Percentiles rank a stretch among this genome's conserved stretches.
These are phyloP conservation scores for Coracias cyanogaster DNA, from an alignment of 2,797 vertebrate genomes.

Conservation along the genomic window DNA sequence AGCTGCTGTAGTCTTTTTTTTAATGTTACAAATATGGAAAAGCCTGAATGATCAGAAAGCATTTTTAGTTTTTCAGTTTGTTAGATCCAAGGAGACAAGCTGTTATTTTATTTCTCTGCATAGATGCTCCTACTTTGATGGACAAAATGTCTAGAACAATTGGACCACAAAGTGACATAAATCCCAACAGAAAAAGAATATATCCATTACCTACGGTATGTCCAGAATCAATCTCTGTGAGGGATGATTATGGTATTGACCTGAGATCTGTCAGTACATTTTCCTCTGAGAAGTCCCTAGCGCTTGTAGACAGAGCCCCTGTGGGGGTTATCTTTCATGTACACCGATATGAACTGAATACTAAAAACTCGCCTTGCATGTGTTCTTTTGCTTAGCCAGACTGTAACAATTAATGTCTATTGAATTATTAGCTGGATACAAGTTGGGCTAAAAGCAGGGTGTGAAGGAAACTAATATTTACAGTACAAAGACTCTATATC, in stretches of 20 bases:
- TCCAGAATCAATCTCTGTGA: conserved; percentile 72
- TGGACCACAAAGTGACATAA: conserved; percentile 71
- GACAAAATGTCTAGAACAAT: conserved; percentile 70
- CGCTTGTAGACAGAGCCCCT: conserved; percentile 63
- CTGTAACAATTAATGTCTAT: conserved; percentile 56
- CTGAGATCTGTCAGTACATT: conserved; percentile 75
- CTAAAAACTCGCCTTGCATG: conserved; percentile 42
- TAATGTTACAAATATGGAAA: conserved; percentile 1
- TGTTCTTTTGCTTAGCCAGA: conserved; percentile 54
- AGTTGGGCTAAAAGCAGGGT: neutral
- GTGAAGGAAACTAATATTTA: neutral
- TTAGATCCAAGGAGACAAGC: conserved; percentile 55
- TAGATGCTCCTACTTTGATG: conserved; percentile 58
- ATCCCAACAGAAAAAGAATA: conserved; percentile 67
- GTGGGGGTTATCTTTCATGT: conserved; percentile 49
- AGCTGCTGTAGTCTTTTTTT: neutral
- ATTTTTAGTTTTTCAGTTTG: neutral
- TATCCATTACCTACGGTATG: conserved; percentile 57
- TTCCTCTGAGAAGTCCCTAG: conserved; percentile 73
- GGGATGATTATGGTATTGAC: conserved; percentile 69
- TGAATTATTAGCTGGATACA: neutral
- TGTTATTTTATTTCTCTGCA: conserved; percentile 45
- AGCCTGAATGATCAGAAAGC: conserved; percentile 26
- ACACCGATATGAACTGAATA: conserved; percentile 71
- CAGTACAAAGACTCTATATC: neutral